Evolutionary conservation across 2,888 invertebrate species (phyloP).

Genomic region (Gortyna flavago): DNA sequence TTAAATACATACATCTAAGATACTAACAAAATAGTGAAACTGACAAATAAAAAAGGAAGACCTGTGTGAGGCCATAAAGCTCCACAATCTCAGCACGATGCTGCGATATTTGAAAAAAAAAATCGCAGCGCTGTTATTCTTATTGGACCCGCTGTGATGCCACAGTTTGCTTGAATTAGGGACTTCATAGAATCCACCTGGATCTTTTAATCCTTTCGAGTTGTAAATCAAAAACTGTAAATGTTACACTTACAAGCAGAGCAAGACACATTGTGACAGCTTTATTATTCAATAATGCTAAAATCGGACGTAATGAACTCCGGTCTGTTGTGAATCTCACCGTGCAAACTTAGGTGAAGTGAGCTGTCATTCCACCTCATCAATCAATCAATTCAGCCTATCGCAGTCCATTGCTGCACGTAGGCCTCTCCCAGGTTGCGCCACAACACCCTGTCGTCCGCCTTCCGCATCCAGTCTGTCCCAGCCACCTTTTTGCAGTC

Average conservation of each 20-base stretch:
- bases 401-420: too few relatives aligned
- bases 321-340: too few relatives aligned
- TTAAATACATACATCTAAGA: background rate
- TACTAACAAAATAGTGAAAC: background rate
- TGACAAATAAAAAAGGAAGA: background rate
- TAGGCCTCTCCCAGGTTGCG: too few relatives aligned
- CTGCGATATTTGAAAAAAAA: too few relatives aligned
- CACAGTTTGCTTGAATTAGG: background rate
- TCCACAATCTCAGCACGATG: too few relatives aligned
- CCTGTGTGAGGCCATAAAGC: too few relatives aligned
- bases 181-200: background rate
- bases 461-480: too few relatives aligned
- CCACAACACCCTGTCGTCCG: too few relatives aligned
- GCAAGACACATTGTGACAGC: conserved; percentile 1
- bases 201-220: background rate
- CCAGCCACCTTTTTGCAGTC: background rate
- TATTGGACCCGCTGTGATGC: too few relatives aligned
- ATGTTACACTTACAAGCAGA: background rate
- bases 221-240: background rate
- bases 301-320: conserved; percentile 9
- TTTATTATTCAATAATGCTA: conserved; percentile 8
- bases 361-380: too few relatives aligned
- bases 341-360: background rate
- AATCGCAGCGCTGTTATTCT: background rate
- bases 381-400: too few relatives aligned